These are phyloP conservation scores for Philypnodon macrostomus DNA, from an alignment of 2,797 vertebrate genomes.

Conservation along the genomic window DNA sequence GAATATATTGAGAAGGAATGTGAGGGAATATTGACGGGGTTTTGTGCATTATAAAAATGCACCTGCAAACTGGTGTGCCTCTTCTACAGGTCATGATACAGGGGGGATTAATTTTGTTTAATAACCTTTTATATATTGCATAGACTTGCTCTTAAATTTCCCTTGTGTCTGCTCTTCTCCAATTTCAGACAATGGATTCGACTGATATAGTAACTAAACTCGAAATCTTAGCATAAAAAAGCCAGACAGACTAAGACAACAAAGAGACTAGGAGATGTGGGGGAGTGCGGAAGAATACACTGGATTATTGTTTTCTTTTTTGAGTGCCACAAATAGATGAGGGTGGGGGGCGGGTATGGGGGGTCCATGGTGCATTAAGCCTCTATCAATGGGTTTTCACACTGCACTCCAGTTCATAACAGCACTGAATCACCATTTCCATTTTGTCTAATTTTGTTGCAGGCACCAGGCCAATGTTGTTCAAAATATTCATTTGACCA, in stretches of 20 bases:
- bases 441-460: conserved; percentile 59
- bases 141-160: neutral
- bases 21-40: conserved; percentile 17
- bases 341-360: conserved; percentile 4
- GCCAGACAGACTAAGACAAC: conserved; percentile 12
- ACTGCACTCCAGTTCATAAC: conserved; percentile 44
- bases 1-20: neutral
- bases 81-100: conserved; percentile 11
- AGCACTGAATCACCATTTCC: conserved; percentile 57
- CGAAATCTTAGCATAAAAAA: conserved; percentile 15
- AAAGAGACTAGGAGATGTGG: neutral
- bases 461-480: conserved; percentile 54
- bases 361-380: conserved; percentile 44
- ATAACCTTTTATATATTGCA: neutral
- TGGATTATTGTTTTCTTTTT: conserved; percentile 45
- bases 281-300: conserved; percentile 19
- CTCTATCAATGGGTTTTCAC: conserved; percentile 52
- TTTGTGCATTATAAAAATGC: conserved; percentile 20
- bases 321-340: conserved; percentile 20
- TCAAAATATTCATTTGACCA: conserved; percentile 43
- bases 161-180: conserved; percentile 4
- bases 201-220: conserved; percentile 21
- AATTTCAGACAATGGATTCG: conserved; percentile 16
- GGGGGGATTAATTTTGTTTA: conserved; percentile 1
- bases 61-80: neutral